Conservation (phyloP, 2,113 vertebrate species). For the Suncus etruscus region DNA sequence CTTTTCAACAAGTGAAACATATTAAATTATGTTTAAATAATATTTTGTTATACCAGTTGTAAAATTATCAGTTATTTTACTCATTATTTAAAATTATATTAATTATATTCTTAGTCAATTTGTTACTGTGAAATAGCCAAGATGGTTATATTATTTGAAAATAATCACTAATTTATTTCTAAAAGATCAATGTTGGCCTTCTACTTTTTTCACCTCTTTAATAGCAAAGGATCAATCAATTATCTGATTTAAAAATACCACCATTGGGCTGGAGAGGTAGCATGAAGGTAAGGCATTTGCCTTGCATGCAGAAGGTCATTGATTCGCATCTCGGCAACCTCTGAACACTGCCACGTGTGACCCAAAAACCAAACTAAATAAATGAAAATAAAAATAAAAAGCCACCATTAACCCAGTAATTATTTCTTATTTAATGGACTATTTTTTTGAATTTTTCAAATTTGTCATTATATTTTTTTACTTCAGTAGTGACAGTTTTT, state of each 20-base stretch:
- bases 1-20: conserved; percentile 73
- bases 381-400: no score
- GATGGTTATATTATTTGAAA: neutral
- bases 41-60: neutral
- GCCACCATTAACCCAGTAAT: neutral
- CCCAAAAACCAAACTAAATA: no score
- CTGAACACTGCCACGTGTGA: no score
- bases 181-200: neutral
- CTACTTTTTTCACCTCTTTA: neutral
- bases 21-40: conserved; percentile 67
- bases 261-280: no score
- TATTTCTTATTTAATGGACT: neutral
- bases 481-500: neutral
- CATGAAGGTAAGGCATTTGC: no score
- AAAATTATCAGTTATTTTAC: neutral
- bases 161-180: neutral
- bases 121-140: neutral
- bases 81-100: conserved; percentile 8
- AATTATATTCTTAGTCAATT: neutral
- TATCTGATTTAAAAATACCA: neutral
- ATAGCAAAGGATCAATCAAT: neutral
- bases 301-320: no score
- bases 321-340: no score
- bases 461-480: neutral
- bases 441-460: no score